Conservation (phyloP, 2,797 vertebrate species). For the Pangasius sanitwongsei region DNA sequence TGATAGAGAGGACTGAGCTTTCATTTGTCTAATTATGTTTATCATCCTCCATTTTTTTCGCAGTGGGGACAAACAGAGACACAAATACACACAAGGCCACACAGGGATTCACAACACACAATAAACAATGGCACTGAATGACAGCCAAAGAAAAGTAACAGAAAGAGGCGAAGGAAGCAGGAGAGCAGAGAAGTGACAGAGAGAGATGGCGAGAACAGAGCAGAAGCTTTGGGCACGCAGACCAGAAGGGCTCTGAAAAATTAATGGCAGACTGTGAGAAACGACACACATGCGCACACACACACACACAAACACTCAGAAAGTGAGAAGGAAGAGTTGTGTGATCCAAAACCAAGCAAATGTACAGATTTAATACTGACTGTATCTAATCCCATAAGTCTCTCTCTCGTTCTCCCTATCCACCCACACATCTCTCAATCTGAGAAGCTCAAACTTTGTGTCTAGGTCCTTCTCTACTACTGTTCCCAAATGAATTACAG, state of each 20-base stretch:
- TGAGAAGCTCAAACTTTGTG: conserved; percentile 22
- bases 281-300: conserved; percentile 53
- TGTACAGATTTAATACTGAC: conserved; percentile 68
- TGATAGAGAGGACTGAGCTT: conserved; percentile 69
- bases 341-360: conserved; percentile 65
- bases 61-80: conserved; percentile 67
- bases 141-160: conserved; percentile 42
- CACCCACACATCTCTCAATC: conserved; percentile 4
- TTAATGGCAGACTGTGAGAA: conserved; percentile 71
- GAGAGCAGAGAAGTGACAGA: conserved; percentile 37
- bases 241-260: conserved; percentile 82
- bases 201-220: conserved; percentile 59
- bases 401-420: conserved; percentile 54
- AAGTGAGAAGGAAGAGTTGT: conserved; percentile 50
- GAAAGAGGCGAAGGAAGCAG: conserved; percentile 53
- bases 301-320: conserved; percentile 34
- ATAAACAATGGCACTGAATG: conserved; percentile 42
- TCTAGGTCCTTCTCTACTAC: conserved; percentile 16
- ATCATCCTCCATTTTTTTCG: conserved; percentile 70
- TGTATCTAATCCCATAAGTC: conserved; percentile 45
- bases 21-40: conserved; percentile 79
- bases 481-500: conserved; percentile 53
- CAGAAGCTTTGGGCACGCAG: conserved; percentile 64
- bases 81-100: conserved; percentile 23
- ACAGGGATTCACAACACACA: conserved; percentile 39